Percentiles rank a stretch among this genome's conserved stretches.
Conservation (phyloP, 2,113 vertebrate species). For the Seriola dumerili region DNA sequence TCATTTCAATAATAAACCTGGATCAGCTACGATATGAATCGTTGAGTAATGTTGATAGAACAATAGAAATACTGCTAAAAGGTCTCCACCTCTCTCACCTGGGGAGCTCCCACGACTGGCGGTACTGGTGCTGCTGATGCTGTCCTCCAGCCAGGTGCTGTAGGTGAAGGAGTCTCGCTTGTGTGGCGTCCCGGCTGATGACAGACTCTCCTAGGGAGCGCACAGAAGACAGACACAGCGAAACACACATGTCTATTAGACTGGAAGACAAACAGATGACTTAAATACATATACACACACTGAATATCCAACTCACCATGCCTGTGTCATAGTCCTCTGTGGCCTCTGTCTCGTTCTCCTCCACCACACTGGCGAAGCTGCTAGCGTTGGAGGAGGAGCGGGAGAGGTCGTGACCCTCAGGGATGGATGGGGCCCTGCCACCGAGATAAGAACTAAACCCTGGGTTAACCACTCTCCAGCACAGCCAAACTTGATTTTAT, state of each 20-base stretch:
- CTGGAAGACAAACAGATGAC: neutral
- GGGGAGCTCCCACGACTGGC: conserved; percentile 85
- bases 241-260: neutral
- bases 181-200: conserved; percentile 88
- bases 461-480: conserved; percentile 57
- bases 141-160: conserved; percentile 91
- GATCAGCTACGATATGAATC: neutral
- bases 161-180: conserved; percentile 91
- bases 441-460: conserved; percentile 77
- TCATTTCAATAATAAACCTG: conserved; percentile 2
- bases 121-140: conserved; percentile 79
- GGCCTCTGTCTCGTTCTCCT: conserved; percentile 88
- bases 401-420: conserved; percentile 89
- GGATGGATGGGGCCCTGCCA: conserved; percentile 84
- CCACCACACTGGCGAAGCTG: conserved; percentile 94
- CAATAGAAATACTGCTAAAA: neutral
- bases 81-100: conserved; percentile 77
- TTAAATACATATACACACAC: neutral
- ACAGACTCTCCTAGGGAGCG: conserved; percentile 87
- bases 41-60: neutral
- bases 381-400: conserved; percentile 95
- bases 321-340: conserved; percentile 89
- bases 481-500: conserved; percentile 16
- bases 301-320: conserved; percentile 81
- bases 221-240: neutral